Percentiles rank a stretch among this genome's conserved stretches.
Evolutionary conservation across 2,888 invertebrate species (phyloP).

Genomic region (Eilema depressum): DNA sequence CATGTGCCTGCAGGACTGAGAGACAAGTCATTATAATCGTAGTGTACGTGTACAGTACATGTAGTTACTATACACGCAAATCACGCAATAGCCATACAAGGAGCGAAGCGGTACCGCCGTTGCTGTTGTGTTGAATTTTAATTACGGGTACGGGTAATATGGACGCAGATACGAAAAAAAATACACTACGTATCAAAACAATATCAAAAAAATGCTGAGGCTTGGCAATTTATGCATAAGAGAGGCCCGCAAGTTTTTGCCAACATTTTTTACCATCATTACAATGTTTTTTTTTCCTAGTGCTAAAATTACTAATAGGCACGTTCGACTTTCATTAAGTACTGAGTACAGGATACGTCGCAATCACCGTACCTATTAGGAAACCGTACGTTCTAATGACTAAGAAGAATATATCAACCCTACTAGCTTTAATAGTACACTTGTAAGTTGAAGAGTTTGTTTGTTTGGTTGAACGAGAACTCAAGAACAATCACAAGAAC

Average conservation of each 20-base stretch:
- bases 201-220: not conserved
- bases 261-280: not conserved
- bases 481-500: too few relatives aligned
- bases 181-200: not conserved
- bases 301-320: not conserved
- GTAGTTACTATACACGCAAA: not conserved
- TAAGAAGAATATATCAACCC: too few relatives aligned
- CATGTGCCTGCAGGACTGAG: too few relatives aligned
- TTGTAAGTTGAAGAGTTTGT: too few relatives aligned
- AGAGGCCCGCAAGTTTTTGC: not conserved
- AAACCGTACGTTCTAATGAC: too few relatives aligned
- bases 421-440: too few relatives aligned
- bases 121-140: conserved; percentile 32
- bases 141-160: conserved; percentile 23
- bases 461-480: too few relatives aligned
- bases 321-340: not conserved
- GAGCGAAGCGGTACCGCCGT: conserved; percentile 34
- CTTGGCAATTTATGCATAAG: not conserved
- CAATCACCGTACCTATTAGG: too few relatives aligned
- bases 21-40: not conserved
- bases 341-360: too few relatives aligned
- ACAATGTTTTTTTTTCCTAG: not conserved
- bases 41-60: not conserved
- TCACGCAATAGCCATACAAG: conserved; percentile 16
- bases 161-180: not conserved